These are phyloP conservation scores for Dendrocopos noguchii DNA, from an alignment of 2,113 vertebrate species.

Conservation along the genomic window DNA sequence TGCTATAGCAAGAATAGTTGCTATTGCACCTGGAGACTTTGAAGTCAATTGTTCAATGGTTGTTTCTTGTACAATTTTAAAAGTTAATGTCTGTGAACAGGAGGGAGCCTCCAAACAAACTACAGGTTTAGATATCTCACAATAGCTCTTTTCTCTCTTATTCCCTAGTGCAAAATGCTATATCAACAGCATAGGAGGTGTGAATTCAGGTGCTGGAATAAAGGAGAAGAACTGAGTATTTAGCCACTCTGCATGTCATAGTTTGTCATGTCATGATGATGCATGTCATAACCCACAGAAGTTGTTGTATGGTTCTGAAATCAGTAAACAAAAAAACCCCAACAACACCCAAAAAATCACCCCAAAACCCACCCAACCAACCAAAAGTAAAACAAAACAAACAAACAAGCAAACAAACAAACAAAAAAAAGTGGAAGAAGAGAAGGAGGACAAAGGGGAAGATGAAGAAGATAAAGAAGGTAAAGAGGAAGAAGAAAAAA, in stretches of 20 bases:
- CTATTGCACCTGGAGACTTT: conserved; percentile 5
- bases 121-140: background rate
- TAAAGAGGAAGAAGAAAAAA: background rate
- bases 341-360: background rate
- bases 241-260: background rate
- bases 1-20: background rate
- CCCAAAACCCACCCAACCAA: no score
- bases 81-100: conserved; percentile 18
- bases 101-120: conserved; percentile 24
- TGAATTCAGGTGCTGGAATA: background rate
- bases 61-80: conserved; percentile 26
- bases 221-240: accelerated
- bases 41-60: conserved; percentile 25
- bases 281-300: background rate
- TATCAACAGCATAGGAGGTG: background rate
- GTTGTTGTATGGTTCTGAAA: background rate
- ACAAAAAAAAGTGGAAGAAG: background rate
- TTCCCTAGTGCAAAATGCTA: background rate
- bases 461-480: no score
- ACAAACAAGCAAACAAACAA: background rate
- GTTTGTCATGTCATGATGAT: background rate
- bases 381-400: background rate
- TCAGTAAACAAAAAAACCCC: background rate
- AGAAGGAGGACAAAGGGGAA: no score
- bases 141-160: background rate